Percentiles rank a stretch among this genome's conserved stretches.
Evolutionary conservation across 2,888 invertebrate species (phyloP).

Genomic region (Orthosia gracilis): DNA sequence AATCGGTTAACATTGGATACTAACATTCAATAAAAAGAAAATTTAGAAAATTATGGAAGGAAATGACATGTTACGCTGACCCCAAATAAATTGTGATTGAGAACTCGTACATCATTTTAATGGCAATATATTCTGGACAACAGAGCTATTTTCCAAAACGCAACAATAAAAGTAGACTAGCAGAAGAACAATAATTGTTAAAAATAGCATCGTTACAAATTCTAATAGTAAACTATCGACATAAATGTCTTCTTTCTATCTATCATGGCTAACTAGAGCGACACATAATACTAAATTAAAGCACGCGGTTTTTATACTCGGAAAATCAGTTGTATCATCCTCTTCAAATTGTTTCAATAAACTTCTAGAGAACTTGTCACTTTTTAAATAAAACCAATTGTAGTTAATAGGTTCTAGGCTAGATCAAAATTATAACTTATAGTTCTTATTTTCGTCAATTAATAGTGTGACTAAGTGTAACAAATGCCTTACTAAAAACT

Average conservation of each 20-base stretch:
- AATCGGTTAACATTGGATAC: neutral
- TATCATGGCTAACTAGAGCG: neutral
- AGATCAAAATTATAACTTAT: conserved; percentile 41
- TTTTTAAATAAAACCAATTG: conserved; percentile 57
- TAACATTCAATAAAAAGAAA: neutral
- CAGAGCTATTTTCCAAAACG: neutral
- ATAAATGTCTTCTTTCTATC: conserved; percentile 16
- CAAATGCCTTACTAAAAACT: conserved; percentile 46
- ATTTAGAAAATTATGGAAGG: neutral
- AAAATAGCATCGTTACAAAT: neutral
- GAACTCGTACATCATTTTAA: too few species aligned
- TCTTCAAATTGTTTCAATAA: conserved; percentile 46
- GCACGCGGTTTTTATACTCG: conserved; percentile 24
- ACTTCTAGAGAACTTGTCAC: conserved; percentile 45
- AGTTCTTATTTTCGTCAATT: conserved; percentile 51
- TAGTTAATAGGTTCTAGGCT: conserved; percentile 54
- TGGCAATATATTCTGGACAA: neutral
- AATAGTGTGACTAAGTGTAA: conserved; percentile 21
- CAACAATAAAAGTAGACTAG: neutral
- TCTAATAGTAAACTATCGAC: neutral
- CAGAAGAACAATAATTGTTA: neutral
- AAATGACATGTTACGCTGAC: neutral
- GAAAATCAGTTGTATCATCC: conserved; percentile 31
- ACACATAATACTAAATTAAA: neutral
- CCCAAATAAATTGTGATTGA: neutral